Conservation (phyloP, 2,113 vertebrate genomes). For the Percopsis transmontana region DNA sequence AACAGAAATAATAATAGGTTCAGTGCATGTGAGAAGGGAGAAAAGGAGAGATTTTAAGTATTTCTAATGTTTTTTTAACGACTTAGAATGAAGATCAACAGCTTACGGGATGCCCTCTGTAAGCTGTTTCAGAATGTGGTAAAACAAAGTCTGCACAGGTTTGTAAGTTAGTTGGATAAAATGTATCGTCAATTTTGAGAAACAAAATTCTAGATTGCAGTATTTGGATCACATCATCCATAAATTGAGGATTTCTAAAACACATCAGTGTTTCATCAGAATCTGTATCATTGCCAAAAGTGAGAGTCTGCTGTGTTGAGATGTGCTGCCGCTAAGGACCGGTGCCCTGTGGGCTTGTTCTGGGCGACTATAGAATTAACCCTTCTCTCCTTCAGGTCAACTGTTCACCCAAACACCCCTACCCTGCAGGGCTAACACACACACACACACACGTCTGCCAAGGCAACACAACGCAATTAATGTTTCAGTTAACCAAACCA, state of each 20-base stretch:
- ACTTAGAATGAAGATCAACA: no score
- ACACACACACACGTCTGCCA: constrained; percentile 62
- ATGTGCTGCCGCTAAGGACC: constrained; percentile 68
- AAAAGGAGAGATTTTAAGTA: not conserved
- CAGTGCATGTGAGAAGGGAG: not conserved
- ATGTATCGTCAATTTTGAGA: no score
- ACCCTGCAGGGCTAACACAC: constrained; percentile 66
- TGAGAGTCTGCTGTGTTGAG: constrained; percentile 59
- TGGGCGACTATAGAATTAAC: constrained; percentile 74
- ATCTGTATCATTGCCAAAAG: constrained; percentile 44
- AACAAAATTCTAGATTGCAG: no score
- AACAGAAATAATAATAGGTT: constrained; percentile 59
- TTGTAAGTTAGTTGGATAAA: no score
- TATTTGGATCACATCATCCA: no score
- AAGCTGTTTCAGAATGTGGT: no score
- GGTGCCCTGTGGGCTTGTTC: constrained; percentile 69
- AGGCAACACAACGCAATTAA: constrained; percentile 75
- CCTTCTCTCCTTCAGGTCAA: constrained; percentile 74
- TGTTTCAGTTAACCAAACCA: constrained; percentile 80
- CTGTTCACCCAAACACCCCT: constrained; percentile 72
- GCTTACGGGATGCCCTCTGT: no score
- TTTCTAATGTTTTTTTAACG: not conserved
- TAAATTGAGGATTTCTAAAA: constrained; percentile 43
- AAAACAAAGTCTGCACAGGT: no score
- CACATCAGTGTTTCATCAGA: constrained; percentile 14